A percentile compares a stretch with the other conserved stretches of the same genome.
Conservation (phyloP, 2,113 vertebrate species). For the Eidolon helvum region DNA sequence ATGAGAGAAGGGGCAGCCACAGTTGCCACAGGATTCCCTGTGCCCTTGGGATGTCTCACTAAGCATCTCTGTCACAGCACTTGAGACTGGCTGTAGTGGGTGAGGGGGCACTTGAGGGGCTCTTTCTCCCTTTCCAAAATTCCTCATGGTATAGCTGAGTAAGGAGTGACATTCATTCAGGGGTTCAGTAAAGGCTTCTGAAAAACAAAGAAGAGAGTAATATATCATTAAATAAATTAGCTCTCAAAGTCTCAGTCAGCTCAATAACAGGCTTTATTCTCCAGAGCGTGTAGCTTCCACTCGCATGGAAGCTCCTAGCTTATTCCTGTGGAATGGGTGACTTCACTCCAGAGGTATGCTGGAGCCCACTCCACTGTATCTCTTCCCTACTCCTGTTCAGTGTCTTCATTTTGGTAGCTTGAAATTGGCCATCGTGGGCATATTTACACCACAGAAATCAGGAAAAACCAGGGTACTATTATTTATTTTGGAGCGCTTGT, state of each 20-base stretch:
- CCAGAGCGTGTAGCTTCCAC: background rate
- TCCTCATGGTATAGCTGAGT: background rate
- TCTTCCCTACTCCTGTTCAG: background rate
- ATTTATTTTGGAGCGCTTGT: background rate
- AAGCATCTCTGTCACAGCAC: background rate
- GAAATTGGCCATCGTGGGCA: background rate
- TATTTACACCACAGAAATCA: background rate
- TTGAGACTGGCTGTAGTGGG: fast-evolving
- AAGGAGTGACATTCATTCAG: background rate
- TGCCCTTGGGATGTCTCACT: background rate
- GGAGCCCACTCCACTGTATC: background rate
- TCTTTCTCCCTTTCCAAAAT: background rate
- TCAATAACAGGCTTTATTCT: background rate
- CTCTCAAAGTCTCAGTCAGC: background rate
- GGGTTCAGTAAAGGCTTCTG: background rate
- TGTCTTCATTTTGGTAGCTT: background rate
- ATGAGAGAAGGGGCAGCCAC: background rate
- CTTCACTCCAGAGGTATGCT: background rate
- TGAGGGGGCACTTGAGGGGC: too few species aligned
- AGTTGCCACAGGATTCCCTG: background rate
- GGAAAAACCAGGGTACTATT: background rate
- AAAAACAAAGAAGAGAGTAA: background rate
- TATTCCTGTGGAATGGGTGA: too few species aligned
- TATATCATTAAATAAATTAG: background rate
- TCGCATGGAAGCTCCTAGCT: background rate